Evolutionary conservation across 1,140 invertebrate genomes (phyloP), one percentile per base, ranked within the genome.

Genomic region (Leptinotarsa defecta): DNA sequence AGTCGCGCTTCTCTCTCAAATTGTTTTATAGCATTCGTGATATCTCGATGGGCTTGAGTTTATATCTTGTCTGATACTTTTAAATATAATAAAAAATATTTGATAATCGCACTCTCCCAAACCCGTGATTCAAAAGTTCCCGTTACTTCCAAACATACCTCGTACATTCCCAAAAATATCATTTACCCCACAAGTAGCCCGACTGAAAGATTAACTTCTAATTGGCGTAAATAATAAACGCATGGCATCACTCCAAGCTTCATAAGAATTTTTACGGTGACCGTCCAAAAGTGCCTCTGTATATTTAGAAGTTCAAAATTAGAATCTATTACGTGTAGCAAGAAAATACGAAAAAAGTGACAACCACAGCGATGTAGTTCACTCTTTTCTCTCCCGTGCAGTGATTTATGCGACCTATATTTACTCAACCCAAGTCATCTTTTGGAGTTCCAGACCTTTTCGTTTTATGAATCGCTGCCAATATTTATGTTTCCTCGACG

Each of bases 401-500:
- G 52, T 57, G 52, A 57, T 57, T n/a, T 57, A 57, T 57, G 52
- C 52, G 52, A 57, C 52, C 52, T 57, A 57, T 17, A 57, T 57
- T 57, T 15, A 57, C 52, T 57, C 52, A 19, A 19, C n/a, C 52
- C 52, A 19, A 57, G 52, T 57, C 52, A 57, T 57, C 52, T 57
- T 19, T 57, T 15, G 52, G 52, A 57, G 52, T 57, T 57, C 17
- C 52, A 57, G 52, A n/a, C 52, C n/a, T 57, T 57, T n/a, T 57
- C 52, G 17, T 57, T 57, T 57, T n/a, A 57, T 57, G 52, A 57
- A 57, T 57, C 52, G 15, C 15, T 57, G 52, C 52, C 52, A 57
- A 57, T 57, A 57, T n/a, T 57, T 57, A 57, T 57, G n/a, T 57
- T 57, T 57, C 52, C 52, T 57, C 52, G 52, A 57, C 15, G 52